Evolutionary conservation across 2,113 vertebrate genomes (phyloP).

Genomic region (Thalassarche chlororhynchos): DNA sequence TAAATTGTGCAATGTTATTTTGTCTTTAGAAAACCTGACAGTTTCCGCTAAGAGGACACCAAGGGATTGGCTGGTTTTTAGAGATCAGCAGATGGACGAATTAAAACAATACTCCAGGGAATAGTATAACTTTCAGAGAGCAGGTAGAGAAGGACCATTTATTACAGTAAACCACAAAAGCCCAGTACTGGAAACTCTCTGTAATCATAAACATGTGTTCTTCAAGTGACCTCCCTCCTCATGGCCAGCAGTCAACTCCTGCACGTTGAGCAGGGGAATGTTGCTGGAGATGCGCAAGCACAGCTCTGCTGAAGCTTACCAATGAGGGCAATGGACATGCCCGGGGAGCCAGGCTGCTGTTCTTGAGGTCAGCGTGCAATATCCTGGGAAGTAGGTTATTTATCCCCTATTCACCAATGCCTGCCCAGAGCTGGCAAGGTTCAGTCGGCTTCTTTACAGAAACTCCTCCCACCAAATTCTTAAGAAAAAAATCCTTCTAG

Average conservation of each 20-base stretch:
- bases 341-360: not conserved
- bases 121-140: not conserved
- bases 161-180: not conserved
- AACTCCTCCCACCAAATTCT: not conserved
- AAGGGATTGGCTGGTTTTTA: not conserved
- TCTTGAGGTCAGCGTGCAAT: not conserved
- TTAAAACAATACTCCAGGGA: not conserved
- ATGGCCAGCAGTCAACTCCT: not conserved
- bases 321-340: not conserved
- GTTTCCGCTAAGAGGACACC: not conserved
- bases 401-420: fast-evolving
- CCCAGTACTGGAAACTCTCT: not conserved
- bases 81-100: not conserved
- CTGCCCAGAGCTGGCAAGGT: not conserved
- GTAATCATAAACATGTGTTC: not conserved
- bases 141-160: not conserved
- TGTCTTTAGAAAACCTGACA: not conserved
- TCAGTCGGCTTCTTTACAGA: not conserved
- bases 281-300: not conserved
- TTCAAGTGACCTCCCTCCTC: not conserved
- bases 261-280: fast-evolving
- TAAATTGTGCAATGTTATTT: not conserved
- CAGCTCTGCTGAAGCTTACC: not conserved
- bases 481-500: not conserved
- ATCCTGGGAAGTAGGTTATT: not conserved